Evolutionary conservation across 2,888 invertebrate species (phyloP), one percentile per base, ranked within the genome.

Genomic region (Euplexia lucipara): DNA sequence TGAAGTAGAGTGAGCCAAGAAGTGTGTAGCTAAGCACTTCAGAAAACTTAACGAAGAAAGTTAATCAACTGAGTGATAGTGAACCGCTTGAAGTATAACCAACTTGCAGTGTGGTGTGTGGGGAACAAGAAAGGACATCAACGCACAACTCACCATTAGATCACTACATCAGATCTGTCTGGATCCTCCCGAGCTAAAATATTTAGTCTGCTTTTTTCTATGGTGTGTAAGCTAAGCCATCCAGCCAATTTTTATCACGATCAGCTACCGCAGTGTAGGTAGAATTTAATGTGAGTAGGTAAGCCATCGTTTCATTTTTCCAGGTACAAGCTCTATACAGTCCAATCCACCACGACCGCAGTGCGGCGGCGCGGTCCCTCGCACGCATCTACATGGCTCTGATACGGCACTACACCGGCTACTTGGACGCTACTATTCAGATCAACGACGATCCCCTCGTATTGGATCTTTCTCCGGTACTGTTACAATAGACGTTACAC

Each of bases 271-370:
- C 26, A 26, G 3, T 26, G 26, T 26, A 8, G 12, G 5, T 26
- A 54, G 14, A 26, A 37, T 5, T 1, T 57, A 14, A 1, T 14
- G 4, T 16, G 16, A 41, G n/a, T n/a, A n/a, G 8, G 30, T 12
- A n/a, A 7, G 3, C 9, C 14, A n/a, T 41, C 26, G 1, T 49
- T 9, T 44, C 8, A 18, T 0, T 32, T 22, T 69, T 78, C 0
- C 67, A 92, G 91, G 81, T 92, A 0, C 75, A 87, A 66, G 92
- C 88, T 0, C 74, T 94, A 10, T 93, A 93, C 86, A 92, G 93
- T 66, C 92, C 92, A 0, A 64, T 93, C 5, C 93, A 95, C 71
- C 73, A 75, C 1, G 94, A 94, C 77, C 57, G 81, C 4, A 82
- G 85, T 0, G 90, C 93, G 0, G 90, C 92, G 0, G 88, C 92